Base-by-base conservation (phyloP, 2,888 invertebrate genomes). In the Pardosa pseudoannulata region DNA sequence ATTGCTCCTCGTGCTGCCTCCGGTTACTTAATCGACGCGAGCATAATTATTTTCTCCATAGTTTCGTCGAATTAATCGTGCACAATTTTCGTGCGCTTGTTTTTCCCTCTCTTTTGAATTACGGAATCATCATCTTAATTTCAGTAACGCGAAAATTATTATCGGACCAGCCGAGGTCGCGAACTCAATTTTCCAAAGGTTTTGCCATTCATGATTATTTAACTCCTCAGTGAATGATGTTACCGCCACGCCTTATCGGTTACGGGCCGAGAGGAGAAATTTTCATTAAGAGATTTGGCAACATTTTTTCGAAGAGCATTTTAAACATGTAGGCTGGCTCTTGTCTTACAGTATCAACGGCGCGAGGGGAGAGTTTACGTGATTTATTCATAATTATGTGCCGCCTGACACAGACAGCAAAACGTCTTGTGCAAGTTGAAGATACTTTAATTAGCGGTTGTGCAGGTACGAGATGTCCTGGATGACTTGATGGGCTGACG, bases 131-230 rank as follows among this genome's bases (percentile, higher is more conserved):
- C 67, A 67, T 67, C 67, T 67, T 67, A 67, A 67, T 67, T 67
- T 67, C 19, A 16, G 32, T 32, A 67, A 67, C 19, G 67, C 23
- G 67, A 67, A 67, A 67, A 67, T 67, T 67, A 67, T 67, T 67
- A 67, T 32, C 32, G 32, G 36, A 32, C 67, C 67, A n/a, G n/a
- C n/a, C 32, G 32, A 31, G 82, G 82, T 83, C 82, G 71, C 82
- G 82, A 83, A 83, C 82, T 72, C 82, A 83, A 83, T 83, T 74
- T 83, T 56, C 75, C 50, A 73, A 32, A 65, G 46, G 50, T 36
- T 27, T 80, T 65, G 50, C 80, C 36, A 71, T 82, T 82, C 76
- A 76, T 50, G 82, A 76, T 67, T 32, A 67, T 67, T 36, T 67
- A 67, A 67, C 32, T 67, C 67, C 7, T 7, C 0, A 16, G 9